These are phyloP conservation scores for Aphidius colemani DNA, from an alignment of 2,888 invertebrate species.

Conservation along the genomic window DNA sequence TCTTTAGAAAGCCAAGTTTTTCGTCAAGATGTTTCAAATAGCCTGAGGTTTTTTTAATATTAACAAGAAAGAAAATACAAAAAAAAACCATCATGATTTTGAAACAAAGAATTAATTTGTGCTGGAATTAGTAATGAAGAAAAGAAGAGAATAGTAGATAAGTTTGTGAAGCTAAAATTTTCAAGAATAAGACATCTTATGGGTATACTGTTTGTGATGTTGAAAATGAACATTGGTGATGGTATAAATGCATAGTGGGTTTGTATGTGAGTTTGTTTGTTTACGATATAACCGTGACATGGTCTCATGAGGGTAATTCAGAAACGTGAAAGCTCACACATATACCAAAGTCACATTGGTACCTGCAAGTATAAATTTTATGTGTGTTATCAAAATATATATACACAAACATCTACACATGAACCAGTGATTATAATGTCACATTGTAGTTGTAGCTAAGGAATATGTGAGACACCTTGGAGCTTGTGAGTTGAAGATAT, in stretches of 20 bases:
- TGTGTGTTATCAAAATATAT: background rate
- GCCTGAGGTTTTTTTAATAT: too few relatives aligned
- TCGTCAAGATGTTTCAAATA: too few relatives aligned
- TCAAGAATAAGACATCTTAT: too few relatives aligned
- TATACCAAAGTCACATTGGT: background rate
- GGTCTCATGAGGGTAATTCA: slow-evolving; percentile 35
- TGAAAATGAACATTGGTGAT: too few relatives aligned
- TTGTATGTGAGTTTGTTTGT: slow-evolving; percentile 24
- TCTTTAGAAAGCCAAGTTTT: slow-evolving; percentile 7
- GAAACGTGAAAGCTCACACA: background rate
- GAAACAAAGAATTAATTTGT: background rate
- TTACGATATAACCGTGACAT: slow-evolving; percentile 46
- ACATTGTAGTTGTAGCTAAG: slow-evolving; percentile 47
- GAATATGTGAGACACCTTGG: background rate
- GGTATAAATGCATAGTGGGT: background rate
- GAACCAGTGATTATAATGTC: slow-evolving; percentile 46
- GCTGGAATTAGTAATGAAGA: background rate
- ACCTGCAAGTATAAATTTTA: background rate
- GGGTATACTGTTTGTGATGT: too few relatives aligned
- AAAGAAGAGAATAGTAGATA: too few relatives aligned
- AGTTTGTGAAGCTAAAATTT: too few relatives aligned
- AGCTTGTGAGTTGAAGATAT: background rate
- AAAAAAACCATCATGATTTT: too few relatives aligned
- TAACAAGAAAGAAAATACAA: too few relatives aligned
- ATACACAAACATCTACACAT: slow-evolving; percentile 3